phyloP scores from a whole-genome alignment of 2,797 vertebrate species.

The Spheniscus humboldti region DNA sequence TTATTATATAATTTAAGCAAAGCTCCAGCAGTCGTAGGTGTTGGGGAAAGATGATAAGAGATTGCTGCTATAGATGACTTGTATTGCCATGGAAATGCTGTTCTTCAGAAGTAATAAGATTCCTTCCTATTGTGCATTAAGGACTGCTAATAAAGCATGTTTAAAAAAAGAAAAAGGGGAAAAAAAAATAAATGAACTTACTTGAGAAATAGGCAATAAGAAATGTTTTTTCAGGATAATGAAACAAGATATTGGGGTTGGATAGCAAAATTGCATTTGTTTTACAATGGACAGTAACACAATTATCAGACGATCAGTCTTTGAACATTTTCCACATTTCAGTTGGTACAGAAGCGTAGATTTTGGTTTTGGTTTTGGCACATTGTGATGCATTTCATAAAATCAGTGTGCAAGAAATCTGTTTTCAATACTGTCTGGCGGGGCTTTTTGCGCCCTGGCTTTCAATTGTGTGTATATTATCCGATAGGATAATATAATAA shows the following conservation, averaged over 20 bases:
- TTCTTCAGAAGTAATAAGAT: not conserved
- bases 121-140: not conserved
- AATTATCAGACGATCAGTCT: not conserved
- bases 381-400: not conserved
- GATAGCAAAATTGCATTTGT: not conserved
- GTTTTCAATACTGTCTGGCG: not conserved
- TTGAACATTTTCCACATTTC: not conserved
- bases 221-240: not conserved
- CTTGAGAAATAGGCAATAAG: not conserved
- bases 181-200: not conserved
- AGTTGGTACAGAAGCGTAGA: not conserved
- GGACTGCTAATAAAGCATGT: not conserved
- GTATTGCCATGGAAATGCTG: slow-evolving; percentile 39
- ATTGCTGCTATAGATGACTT: not conserved
- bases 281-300: not conserved
- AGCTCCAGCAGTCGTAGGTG: not conserved
- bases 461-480: not conserved
- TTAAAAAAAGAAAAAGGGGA: not conserved
- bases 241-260: not conserved
- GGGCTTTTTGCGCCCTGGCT: not conserved
- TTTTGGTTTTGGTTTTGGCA: not conserved
- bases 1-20: not conserved
- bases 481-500: not conserved
- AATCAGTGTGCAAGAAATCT: not conserved
- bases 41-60: not conserved